Evolutionary conservation across 1,140 invertebrate species (phyloP).

Genomic region (Drosophila willistoni): DNA sequence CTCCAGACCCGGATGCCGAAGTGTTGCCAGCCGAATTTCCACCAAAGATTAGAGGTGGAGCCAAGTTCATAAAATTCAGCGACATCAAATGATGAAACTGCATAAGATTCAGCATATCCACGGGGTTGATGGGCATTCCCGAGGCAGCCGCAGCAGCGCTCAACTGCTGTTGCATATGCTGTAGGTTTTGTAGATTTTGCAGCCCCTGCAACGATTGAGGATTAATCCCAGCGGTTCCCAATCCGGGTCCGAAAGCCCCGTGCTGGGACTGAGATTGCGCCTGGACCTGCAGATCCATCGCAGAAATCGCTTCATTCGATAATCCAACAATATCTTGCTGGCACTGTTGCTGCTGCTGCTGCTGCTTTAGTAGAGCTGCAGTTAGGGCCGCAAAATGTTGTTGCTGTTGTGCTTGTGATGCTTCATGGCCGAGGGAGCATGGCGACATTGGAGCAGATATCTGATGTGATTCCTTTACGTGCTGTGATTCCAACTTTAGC

Average conservation of each 20-base stretch:
- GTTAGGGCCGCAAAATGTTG: conserved; percentile 57
- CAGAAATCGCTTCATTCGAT: conserved; percentile 26
- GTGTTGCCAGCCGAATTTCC: conserved; percentile 19
- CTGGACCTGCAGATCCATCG: conserved; percentile 31
- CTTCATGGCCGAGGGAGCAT: conserved; percentile 27
- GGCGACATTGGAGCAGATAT: conserved; percentile 22
- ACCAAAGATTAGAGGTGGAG: conserved; percentile 80
- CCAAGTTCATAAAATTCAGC: conserved; percentile 82
- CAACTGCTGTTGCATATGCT: conserved; percentile 77
- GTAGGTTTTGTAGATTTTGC: conserved; percentile 66
- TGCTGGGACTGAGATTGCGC: conserved; percentile 34
- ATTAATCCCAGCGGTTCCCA: conserved; percentile 16
- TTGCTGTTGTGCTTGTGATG: conserved; percentile 36
- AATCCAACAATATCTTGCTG: conserved; percentile 28
- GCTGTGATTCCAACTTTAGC: conserved; percentile 20
- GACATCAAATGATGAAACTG: conserved; percentile 90
- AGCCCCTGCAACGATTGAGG: conserved; percentile 46
- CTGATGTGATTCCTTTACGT: conserved; percentile 35
- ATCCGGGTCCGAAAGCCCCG: neutral
- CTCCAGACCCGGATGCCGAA: neutral
- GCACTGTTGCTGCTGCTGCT: conserved; percentile 45
- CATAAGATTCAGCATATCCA: conserved; percentile 90
- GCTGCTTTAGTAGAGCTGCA: conserved; percentile 60
- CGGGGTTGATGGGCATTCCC: conserved; percentile 70
- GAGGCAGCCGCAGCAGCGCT: conserved; percentile 46